Base-by-base conservation (phyloP, 2,888 invertebrate genomes). In the Alcis repandata region DNA sequence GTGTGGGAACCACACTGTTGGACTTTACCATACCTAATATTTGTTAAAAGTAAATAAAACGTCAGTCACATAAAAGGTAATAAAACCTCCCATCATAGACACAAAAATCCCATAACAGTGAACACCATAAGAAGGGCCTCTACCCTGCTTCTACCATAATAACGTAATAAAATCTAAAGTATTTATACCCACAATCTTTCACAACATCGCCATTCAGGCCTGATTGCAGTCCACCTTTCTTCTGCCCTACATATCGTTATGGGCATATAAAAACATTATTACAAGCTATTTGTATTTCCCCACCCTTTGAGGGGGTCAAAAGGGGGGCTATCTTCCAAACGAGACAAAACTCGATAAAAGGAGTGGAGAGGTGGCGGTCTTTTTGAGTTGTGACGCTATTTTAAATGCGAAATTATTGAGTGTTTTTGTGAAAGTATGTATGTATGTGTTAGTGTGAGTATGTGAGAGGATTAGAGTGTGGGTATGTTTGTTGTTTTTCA, bases 181-280 rank as follows among this genome's bases (percentile, higher is more conserved):
- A 49, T 59, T 52, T 59, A 59, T 51, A 19, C 11, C 11, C 40
- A 17, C 38, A 19, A 41, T 52, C 51, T 52, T 51, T 53, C 20
- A 49, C 32, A 59, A 52, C 51, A 54, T 61, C 61, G 54, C 43
- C 43, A 41, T 61, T 54, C n/a, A 27, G 51, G 27, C 6, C 17
- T 36, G 62, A 57, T 62, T 51, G 56, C 17, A 11, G 43, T 33
- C 33, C 41, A 61, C 61, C 61, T 61, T 60, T 45, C 46, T 32
- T 61, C 54, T 40, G 49, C 20, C 41, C 63, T 57, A 59, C 63
- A 63, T 63, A 57, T 65, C 54, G 59, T 60, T 60, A 65, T 54
- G 38, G 54, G 32, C 38, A 46, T 51, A 65, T 65, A 65, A 60
- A 65, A 65, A 65, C 60, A 65, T 65, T 65, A 65, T 65, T 65